phyloP scores from a whole-genome alignment of 2,888 invertebrate species.

The Cancer borealis region DNA sequence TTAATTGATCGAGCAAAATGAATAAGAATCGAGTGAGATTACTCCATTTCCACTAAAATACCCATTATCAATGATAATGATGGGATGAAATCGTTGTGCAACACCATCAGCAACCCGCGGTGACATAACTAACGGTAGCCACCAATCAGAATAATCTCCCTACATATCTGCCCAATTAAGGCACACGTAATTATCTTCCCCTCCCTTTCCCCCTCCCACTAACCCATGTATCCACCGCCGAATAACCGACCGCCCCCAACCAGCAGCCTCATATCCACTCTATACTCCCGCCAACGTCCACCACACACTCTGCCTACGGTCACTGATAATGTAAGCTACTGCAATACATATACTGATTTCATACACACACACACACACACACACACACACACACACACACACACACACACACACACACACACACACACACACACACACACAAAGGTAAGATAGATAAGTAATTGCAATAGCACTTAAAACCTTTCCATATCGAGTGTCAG shows the following conservation, averaged over 20 bases:
- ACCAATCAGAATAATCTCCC: neutral
- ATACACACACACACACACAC: neutral
- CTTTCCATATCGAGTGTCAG: too few relatives aligned
- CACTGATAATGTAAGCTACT: neutral
- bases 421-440: too few relatives aligned
- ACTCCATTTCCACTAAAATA: neutral
- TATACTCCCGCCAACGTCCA: neutral
- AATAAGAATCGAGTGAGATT: too few relatives aligned
- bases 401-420: too few relatives aligned
- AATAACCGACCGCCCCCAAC: neutral
- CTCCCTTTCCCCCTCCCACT: neutral
- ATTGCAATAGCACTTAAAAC: too few relatives aligned
- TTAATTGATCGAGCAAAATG: too few relatives aligned
- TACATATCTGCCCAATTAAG: neutral
- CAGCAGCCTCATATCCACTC: neutral
- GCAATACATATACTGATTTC: neutral
- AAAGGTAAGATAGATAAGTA: too few relatives aligned
- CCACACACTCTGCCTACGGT: neutral
- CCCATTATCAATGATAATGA: neutral
- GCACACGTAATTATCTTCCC: neutral
- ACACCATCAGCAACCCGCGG: neutral
- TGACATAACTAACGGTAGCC: too few relatives aligned
- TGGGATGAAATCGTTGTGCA: neutral
- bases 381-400: too few relatives aligned
- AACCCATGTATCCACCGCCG: neutral